Evolutionary conservation across 2,888 invertebrate species (phyloP).

Genomic region (Diarsia dahlii): DNA sequence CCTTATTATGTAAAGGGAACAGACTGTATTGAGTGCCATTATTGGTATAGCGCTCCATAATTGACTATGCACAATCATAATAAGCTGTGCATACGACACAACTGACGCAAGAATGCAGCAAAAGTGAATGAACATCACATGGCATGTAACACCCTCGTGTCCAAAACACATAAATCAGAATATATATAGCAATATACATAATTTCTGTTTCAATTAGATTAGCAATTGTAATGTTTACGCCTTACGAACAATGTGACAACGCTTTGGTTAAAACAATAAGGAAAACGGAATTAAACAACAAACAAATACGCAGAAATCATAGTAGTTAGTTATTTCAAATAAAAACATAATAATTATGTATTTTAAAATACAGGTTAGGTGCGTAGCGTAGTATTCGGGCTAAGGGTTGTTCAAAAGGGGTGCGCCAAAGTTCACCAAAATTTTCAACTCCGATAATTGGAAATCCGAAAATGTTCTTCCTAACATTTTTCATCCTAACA

Average conservation of each 20-base stretch:
- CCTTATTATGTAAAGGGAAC: not conserved
- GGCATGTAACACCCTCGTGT: slow-evolving; percentile 33
- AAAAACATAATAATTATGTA: no score
- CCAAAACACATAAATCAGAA: slow-evolving; percentile 42
- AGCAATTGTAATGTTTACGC: slow-evolving; percentile 55
- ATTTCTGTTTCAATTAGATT: slow-evolving; percentile 51
- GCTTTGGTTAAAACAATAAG: slow-evolving; percentile 43
- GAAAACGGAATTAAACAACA: slow-evolving; percentile 43
- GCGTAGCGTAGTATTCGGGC: no score
- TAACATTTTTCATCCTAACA: no score
- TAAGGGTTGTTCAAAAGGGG: no score
- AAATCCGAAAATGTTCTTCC: no score
- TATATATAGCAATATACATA: slow-evolving; percentile 35
- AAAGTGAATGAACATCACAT: slow-evolving; percentile 35
- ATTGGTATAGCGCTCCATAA: not conserved
- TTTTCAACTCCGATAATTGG: no score
- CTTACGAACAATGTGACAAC: slow-evolving; percentile 29
- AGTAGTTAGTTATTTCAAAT: not conserved
- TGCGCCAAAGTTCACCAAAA: no score
- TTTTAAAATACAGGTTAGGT: no score
- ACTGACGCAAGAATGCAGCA: slow-evolving; percentile 10
- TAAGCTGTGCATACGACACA: not conserved
- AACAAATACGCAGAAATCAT: slow-evolving; percentile 32
- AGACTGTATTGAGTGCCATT: not conserved
- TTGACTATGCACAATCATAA: not conserved